phyloP scores from a whole-genome alignment of 2,888 invertebrate genomes.

The Caenorhabditis wallacei region DNA sequence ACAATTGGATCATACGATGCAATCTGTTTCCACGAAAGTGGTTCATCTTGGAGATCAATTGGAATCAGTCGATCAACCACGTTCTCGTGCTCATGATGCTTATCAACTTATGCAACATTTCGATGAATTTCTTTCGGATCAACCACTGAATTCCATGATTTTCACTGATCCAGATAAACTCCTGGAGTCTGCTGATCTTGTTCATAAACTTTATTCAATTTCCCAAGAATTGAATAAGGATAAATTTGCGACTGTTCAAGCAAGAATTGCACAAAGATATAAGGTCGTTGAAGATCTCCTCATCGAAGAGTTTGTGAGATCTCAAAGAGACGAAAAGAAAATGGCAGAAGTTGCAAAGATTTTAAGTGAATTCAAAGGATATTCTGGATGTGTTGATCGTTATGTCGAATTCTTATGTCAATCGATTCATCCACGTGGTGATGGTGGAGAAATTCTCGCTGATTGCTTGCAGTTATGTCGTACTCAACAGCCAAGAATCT shows the following conservation, averaged over 20 bases:
- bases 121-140: slow-evolving; percentile 92
- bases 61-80: slow-evolving; percentile 87
- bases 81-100: slow-evolving; percentile 95
- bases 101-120: slow-evolving; percentile 94
- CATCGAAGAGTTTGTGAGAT: slow-evolving; percentile 95
- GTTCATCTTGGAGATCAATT: slow-evolving; percentile 98
- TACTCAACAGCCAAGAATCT: slow-evolving; percentile 88
- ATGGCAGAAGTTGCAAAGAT: slow-evolving; percentile 96
- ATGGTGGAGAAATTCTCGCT: slow-evolving; percentile 92
- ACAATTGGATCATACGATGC: slow-evolving; percentile 95
- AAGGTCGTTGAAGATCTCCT: slow-evolving; percentile 86
- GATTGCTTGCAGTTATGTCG: slow-evolving; percentile 93
- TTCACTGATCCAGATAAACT: slow-evolving; percentile 92
- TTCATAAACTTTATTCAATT: slow-evolving; percentile 95
- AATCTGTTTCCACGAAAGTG: slow-evolving; percentile 96
- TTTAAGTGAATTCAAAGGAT: slow-evolving; percentile 96
- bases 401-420: slow-evolving; percentile 97
- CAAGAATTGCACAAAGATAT: slow-evolving; percentile 82
- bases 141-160: slow-evolving; percentile 90
- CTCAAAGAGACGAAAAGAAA: slow-evolving; percentile 91
- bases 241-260: slow-evolving; percentile 80
- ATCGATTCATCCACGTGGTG: slow-evolving; percentile 66
- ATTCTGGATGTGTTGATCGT: slow-evolving; percentile 95
- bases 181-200: slow-evolving; percentile 96
- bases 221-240: slow-evolving; percentile 89